A percentile compares a stretch with the other conserved stretches of the same genome.
phyloP scores from a whole-genome alignment of 2,113 vertebrate species.

The Pogona vitticeps region DNA sequence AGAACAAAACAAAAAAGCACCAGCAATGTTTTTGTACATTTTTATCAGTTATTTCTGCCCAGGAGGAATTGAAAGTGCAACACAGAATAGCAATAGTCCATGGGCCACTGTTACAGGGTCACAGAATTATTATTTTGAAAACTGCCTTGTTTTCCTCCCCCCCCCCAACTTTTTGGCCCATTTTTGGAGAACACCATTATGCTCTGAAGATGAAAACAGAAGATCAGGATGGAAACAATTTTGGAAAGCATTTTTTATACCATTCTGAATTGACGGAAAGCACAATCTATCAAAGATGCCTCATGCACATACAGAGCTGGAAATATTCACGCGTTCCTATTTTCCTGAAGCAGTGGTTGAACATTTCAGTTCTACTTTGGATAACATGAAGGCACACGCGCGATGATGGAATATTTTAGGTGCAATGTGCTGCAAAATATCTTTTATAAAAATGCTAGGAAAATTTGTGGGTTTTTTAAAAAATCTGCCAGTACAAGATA shows the following conservation, averaged over 20 bases:
- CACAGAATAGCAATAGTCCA: background rate
- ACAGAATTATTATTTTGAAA: background rate
- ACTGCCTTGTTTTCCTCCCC: too few species aligned
- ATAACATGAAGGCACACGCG: background rate
- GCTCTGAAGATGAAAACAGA: slow-evolving; percentile 35
- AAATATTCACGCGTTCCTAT: background rate
- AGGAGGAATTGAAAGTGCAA: background rate
- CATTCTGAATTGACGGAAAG: background rate
- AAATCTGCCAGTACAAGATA: background rate
- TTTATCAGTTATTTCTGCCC: background rate
- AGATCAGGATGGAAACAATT: background rate
- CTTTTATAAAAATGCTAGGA: background rate
- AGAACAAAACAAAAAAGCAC: background rate
- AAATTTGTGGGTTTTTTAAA: background rate
- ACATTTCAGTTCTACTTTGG: background rate
- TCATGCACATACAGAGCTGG: background rate
- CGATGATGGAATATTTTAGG: background rate
- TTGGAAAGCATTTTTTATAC: background rate
- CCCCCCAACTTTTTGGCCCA: background rate
- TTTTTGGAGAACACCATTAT: background rate
- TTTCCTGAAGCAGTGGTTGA: background rate
- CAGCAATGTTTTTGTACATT: background rate
- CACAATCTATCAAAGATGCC: background rate
- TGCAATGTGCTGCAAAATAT: background rate
- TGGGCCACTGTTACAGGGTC: background rate